Percentiles rank a stretch among this genome's conserved stretches.
Conservation (phyloP, 1,140 invertebrate genomes). For the Aphidius ervi region DNA sequence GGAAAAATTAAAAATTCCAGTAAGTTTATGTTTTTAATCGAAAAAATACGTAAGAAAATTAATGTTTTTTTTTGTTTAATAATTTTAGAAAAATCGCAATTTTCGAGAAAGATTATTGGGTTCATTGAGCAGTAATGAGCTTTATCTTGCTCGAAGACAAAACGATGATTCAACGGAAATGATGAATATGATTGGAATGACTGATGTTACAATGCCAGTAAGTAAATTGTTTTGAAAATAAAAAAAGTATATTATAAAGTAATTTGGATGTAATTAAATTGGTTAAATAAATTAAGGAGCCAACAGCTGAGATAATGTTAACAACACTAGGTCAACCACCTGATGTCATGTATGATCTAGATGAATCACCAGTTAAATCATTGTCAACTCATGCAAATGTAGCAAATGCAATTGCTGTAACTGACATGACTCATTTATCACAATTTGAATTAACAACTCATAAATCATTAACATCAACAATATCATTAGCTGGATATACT, state of each 20-base stretch:
- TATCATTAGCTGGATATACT: background rate
- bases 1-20: constrained; percentile 2
- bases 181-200: no score
- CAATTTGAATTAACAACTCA: background rate
- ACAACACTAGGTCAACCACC: constrained; percentile 36
- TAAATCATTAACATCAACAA: no score
- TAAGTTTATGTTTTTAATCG: background rate
- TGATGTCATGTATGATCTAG: constrained; percentile 34
- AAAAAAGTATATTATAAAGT: background rate
- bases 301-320: constrained; percentile 32
- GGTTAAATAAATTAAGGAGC: constrained; percentile 25
- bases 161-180: no score
- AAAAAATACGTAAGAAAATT: background rate
- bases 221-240: background rate
- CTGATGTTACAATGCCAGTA: no score
- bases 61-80: background rate
- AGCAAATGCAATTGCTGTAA: background rate
- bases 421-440: constrained; percentile 10
- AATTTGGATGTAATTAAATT: background rate
- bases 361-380: constrained; percentile 16
- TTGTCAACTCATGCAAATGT: constrained; percentile 14
- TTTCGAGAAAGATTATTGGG: background rate
- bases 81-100: no score
- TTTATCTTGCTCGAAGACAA: no score
- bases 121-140: no score